These are phyloP conservation scores for Recurvirostra avosetta DNA, from an alignment of 2,113 vertebrate genomes.

Conservation along the genomic window DNA sequence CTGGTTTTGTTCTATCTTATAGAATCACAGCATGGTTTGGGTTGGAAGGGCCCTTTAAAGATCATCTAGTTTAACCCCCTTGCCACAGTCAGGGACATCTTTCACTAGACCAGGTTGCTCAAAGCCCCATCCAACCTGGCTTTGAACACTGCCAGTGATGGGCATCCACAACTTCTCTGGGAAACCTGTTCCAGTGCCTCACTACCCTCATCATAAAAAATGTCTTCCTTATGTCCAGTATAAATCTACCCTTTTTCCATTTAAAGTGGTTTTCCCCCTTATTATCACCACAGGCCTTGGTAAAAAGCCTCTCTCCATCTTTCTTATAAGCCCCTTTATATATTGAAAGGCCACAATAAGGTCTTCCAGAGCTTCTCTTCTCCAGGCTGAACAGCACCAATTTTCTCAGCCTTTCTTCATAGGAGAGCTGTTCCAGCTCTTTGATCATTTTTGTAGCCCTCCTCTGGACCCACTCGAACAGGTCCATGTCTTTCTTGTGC, in stretches of 20 bases:
- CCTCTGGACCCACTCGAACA: neutral
- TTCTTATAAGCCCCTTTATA: neutral
- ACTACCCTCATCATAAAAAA: neutral
- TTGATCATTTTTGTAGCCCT: neutral
- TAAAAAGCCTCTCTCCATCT: neutral
- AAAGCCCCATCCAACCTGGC: neutral
- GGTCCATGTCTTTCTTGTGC: neutral
- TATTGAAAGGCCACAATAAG: neutral
- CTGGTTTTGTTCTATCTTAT: neutral
- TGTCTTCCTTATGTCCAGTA: too few relatives aligned
- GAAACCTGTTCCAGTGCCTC: neutral
- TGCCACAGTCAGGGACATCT: neutral
- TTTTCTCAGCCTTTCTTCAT: neutral
- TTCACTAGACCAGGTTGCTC: neutral
- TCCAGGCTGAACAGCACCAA: neutral
- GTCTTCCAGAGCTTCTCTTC: neutral
- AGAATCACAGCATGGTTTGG: neutral
- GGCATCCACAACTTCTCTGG: neutral
- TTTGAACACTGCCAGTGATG: neutral
- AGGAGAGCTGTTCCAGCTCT: neutral
- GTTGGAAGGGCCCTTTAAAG: neutral
- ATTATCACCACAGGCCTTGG: neutral
- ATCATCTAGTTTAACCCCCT: neutral
- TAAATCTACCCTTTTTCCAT: neutral
- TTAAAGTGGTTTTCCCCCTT: neutral